phyloP scores from a whole-genome alignment of 2,888 invertebrate species.

The Meandrusa payeni region DNA sequence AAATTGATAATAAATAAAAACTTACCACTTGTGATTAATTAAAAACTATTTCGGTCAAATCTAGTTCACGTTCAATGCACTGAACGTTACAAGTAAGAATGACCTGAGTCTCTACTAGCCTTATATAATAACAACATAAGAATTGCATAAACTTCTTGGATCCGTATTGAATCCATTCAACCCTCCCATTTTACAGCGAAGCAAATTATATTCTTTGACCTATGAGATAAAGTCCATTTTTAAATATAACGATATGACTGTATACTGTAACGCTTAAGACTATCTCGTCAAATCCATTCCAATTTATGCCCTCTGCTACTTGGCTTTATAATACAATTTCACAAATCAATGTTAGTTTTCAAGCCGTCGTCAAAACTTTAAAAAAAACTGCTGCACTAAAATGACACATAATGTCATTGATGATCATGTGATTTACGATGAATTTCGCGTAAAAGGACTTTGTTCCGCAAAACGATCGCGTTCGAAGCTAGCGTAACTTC shows the following conservation, averaged over 20 bases:
- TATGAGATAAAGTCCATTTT: constrained; percentile 20
- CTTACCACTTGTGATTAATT: constrained; percentile 43
- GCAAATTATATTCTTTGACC: not conserved
- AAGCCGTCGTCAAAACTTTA: constrained; percentile 30
- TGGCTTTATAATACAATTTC: constrained; percentile 5
- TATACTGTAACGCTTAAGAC: constrained; percentile 30
- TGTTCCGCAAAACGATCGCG: constrained; percentile 36
- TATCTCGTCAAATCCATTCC: constrained; percentile 26
- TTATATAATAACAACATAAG: constrained; percentile 79
- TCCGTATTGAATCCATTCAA: constrained; percentile 49
- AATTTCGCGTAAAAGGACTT: constrained; percentile 32
- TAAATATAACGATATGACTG: not conserved
- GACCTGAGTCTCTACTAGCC: constrained; percentile 54
- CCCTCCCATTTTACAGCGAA: constrained; percentile 13
- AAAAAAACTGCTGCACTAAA: constrained; percentile 29
- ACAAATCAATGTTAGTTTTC: not conserved
- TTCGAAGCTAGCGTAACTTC: constrained; percentile 68
- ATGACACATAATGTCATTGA: constrained; percentile 31
- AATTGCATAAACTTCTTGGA: constrained; percentile 73
- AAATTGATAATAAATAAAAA: constrained; percentile 25
- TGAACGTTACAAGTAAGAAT: constrained; percentile 58
- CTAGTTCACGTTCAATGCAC: constrained; percentile 57
- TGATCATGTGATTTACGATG: constrained; percentile 30
- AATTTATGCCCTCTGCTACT: constrained; percentile 29
- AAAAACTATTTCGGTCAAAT: constrained; percentile 17